Evolutionary conservation across 2,113 vertebrate genomes (phyloP).

Genomic region (Pardalotus punctatus): DNA sequence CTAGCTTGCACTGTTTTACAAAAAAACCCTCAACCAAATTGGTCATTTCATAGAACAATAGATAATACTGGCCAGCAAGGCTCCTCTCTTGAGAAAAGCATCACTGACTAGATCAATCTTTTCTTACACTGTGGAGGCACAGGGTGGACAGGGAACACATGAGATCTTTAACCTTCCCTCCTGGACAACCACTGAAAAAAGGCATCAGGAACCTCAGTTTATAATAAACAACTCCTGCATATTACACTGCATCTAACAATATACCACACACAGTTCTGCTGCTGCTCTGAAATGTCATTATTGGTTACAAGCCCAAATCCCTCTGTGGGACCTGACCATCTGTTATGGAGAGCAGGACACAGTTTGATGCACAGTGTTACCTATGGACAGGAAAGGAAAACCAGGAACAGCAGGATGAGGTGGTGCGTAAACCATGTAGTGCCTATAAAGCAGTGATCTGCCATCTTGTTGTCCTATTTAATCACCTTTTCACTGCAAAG

Average conservation of each 20-base stretch:
- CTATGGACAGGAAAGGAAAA: background rate
- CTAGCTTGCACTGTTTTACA: background rate
- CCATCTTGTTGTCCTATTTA: background rate
- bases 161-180: slow-evolving; percentile 15
- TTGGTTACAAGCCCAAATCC: slow-evolving; percentile 38
- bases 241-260: background rate
- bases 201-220: background rate
- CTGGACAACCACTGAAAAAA: background rate
- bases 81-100: background rate
- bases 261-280: background rate
- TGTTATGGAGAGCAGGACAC: background rate
- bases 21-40: background rate
- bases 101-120: background rate
- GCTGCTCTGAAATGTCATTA: background rate
- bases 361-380: background rate
- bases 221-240: background rate
- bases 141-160: background rate
- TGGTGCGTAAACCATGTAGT: background rate
- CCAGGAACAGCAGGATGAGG: background rate
- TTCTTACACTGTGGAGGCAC: background rate
- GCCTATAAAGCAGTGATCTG: background rate
- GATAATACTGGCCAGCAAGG: background rate
- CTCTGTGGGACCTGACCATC: slow-evolving; percentile 9
- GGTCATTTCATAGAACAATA: background rate
- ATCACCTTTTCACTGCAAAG: background rate